Conservation (phyloP, 2,797 vertebrate genomes). For the Carcharodon carcharias region DNA sequence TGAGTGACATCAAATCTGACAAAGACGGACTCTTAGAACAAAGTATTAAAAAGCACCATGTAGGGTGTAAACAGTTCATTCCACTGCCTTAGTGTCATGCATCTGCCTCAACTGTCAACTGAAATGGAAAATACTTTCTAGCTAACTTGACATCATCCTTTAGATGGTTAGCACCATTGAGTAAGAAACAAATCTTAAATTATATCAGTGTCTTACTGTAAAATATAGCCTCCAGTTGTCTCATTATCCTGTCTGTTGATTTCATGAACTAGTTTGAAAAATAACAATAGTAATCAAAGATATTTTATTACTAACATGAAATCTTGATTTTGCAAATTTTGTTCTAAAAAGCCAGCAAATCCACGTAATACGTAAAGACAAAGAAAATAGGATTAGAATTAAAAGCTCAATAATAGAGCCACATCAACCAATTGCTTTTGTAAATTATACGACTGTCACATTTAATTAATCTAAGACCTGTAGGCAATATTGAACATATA, state of each 20-base stretch:
- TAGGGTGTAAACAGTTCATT: slow-evolving; percentile 47
- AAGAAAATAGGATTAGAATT: background rate
- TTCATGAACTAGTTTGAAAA: background rate
- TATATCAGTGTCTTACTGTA: background rate
- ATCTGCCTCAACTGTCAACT: slow-evolving; percentile 38
- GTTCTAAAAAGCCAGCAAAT: background rate
- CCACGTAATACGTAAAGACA: background rate
- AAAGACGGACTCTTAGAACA: slow-evolving; percentile 69
- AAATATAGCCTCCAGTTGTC: background rate
- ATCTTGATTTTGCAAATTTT: background rate
- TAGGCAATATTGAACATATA: background rate
- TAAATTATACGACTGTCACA: background rate
- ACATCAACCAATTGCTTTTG: background rate
- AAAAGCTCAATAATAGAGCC: background rate
- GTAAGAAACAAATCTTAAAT: background rate
- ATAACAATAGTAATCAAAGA: background rate
- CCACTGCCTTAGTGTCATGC: slow-evolving; percentile 55
- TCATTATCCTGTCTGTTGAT: background rate
- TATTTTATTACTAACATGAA: background rate
- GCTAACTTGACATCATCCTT: slow-evolving; percentile 4
- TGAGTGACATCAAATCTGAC: slow-evolving; percentile 93
- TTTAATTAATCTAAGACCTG: background rate
- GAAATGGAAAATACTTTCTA: slow-evolving; percentile 46
- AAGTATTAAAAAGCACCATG: slow-evolving; percentile 57
- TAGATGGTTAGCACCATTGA: background rate